Evolutionary conservation across 2,888 invertebrate genomes (phyloP).

Genomic region (Alloscopus bannaensis): DNA sequence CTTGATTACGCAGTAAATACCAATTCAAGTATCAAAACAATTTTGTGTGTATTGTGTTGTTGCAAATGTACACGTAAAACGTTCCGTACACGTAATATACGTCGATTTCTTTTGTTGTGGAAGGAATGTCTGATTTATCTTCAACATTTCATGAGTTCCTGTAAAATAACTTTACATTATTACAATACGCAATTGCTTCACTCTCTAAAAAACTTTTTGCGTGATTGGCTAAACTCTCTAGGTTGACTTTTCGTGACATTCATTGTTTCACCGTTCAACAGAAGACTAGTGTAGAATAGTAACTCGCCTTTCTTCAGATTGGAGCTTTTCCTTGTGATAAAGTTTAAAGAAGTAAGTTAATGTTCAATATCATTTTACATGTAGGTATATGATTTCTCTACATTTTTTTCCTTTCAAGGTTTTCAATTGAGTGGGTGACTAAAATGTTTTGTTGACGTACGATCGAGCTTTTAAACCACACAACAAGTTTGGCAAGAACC

Average conservation of each 20-base stretch:
- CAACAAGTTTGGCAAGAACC: no score
- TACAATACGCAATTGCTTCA: background rate
- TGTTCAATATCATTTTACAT: no score
- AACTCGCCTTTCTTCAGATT: background rate
- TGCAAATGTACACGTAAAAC: background rate
- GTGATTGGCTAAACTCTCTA: background rate
- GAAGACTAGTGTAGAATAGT: background rate
- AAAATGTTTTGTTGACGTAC: no score
- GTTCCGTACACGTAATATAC: background rate
- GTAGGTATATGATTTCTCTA: background rate
- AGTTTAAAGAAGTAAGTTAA: no score
- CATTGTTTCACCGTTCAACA: background rate
- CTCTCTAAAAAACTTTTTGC: background rate
- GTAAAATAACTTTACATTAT: background rate
- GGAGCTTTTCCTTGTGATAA: no score
- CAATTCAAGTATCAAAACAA: no score
- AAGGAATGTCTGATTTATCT: constrained; percentile 6
- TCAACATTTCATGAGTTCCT: no score
- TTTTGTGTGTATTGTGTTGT: background rate
- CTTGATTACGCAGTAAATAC: background rate
- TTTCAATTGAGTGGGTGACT: no score
- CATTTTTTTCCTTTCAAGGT: no score
- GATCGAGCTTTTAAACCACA: no score
- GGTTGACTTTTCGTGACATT: background rate
- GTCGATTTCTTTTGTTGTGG: background rate